These are phyloP conservation scores for Liodrosophila aerea DNA, from an alignment of 2,888 invertebrate species.

Conservation along the genomic window DNA sequence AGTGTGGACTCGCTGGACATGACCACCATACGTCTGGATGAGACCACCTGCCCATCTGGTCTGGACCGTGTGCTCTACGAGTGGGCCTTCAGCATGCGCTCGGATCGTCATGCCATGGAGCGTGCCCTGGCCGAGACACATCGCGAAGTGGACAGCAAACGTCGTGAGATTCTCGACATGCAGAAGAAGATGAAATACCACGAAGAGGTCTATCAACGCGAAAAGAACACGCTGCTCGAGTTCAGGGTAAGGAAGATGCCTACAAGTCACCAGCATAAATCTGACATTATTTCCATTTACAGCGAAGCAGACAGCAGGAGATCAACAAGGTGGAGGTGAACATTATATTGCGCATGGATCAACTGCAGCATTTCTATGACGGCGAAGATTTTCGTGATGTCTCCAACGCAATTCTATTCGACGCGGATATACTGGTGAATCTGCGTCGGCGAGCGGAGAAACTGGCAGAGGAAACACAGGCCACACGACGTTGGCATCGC, in stretches of 20 bases:
- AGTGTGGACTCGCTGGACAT: slow-evolving; percentile 87
- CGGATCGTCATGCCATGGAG: slow-evolving; percentile 85
- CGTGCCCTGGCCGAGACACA: slow-evolving; percentile 85
- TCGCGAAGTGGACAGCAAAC: slow-evolving; percentile 84
- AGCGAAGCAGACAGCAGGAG: slow-evolving; percentile 86
- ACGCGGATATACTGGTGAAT: slow-evolving; percentile 84
- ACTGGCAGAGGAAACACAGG: slow-evolving; percentile 86
- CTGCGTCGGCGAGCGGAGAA: slow-evolving; percentile 86
- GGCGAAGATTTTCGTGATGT: slow-evolving; percentile 83
- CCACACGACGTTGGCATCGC: slow-evolving; percentile 86
- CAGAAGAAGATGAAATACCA: slow-evolving; percentile 85
- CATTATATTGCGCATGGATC: slow-evolving; percentile 87
- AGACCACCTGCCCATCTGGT: slow-evolving; percentile 88
- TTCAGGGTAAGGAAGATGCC: slow-evolving; percentile 89
- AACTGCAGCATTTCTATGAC: slow-evolving; percentile 85
- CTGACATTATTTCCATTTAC: slow-evolving; percentile 29
- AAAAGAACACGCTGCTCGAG: slow-evolving; percentile 85
- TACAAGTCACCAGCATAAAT: neutral
- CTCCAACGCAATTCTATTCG: slow-evolving; percentile 85
- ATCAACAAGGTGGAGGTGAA: slow-evolving; percentile 90
- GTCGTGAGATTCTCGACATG: slow-evolving; percentile 85
- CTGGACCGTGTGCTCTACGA: slow-evolving; percentile 88
- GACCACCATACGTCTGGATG: slow-evolving; percentile 87
- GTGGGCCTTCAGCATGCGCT: slow-evolving; percentile 86
- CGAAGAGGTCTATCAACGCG: slow-evolving; percentile 84